Conservation (phyloP, 2,797 vertebrate species). For the Phyllotis vaccarum region DNA sequence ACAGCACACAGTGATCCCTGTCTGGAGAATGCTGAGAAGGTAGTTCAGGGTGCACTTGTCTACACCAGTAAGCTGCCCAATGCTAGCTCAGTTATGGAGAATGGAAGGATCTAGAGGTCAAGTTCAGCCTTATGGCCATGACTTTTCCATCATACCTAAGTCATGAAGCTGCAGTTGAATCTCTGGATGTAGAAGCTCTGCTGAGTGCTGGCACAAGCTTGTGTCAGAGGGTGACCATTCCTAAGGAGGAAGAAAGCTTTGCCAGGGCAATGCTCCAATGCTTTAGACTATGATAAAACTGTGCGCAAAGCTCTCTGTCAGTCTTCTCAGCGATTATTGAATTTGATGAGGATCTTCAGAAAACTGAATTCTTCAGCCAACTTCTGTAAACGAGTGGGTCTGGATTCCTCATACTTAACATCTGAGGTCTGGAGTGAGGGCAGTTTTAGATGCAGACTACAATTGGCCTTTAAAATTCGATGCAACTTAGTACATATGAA, state of each 20-base stretch:
- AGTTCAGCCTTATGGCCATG: no score
- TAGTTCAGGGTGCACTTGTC: background rate
- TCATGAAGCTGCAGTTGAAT: background rate
- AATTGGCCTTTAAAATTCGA: background rate
- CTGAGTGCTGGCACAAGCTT: background rate
- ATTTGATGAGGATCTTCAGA: background rate
- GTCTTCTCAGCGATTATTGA: background rate
- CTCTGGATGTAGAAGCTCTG: background rate
- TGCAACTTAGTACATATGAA: background rate
- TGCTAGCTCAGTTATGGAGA: background rate
- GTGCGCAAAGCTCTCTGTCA: background rate
- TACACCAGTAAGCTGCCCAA: background rate
- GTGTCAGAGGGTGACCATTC: background rate
- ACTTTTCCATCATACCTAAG: background rate
- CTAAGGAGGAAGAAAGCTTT: background rate
- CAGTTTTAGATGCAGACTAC: background rate
- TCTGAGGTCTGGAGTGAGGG: background rate
- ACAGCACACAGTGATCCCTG: no score
- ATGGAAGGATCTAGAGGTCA: background rate
- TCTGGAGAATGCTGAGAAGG: background rate
- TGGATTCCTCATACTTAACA: background rate
- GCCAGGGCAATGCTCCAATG: rapidly evolving
- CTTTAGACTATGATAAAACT: background rate
- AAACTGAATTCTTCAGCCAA: background rate
- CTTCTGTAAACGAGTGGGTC: background rate